A percentile compares a stretch with the other conserved stretches of the same genome.
These are phyloP conservation scores for Diabrotica undecimpunctata DNA, from an alignment of 1,140 invertebrate species.

Conservation along the genomic window DNA sequence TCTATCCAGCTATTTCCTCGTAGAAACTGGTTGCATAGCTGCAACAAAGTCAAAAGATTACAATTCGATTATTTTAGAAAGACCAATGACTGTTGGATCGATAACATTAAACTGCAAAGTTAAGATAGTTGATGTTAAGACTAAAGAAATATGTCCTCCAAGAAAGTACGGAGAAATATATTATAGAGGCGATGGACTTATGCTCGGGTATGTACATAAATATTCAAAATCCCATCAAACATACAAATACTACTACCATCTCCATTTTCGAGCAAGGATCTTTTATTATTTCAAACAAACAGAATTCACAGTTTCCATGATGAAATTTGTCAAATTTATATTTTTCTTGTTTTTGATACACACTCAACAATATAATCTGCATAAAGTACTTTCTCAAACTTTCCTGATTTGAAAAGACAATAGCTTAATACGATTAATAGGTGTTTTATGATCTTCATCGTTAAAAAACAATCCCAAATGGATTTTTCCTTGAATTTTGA, in stretches of 20 bases:
- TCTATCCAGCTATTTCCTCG: slow-evolving; percentile 27
- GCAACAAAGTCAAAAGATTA: slow-evolving; percentile 18
- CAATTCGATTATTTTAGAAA: slow-evolving; percentile 17
- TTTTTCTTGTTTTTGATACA: no score
- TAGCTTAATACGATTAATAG: no score
- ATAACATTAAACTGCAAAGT: slow-evolving; percentile 29
- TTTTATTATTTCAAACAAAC: background rate
- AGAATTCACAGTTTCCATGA: no score
- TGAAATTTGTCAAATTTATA: no score
- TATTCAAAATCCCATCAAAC: no score
- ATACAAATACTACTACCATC: no score
- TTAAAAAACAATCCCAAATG: no score
- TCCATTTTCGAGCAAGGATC: background rate
- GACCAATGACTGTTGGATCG: slow-evolving; percentile 29
- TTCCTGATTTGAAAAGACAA: no score
- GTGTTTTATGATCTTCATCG: no score
- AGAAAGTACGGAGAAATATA: slow-evolving; percentile 34
- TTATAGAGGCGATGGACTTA: slow-evolving; percentile 31
- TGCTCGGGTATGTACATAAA: slow-evolving; percentile 31
- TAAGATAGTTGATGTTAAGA: slow-evolving; percentile 30
- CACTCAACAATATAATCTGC: no score
- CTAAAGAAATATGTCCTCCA: slow-evolving; percentile 19
- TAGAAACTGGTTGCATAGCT: slow-evolving; percentile 29
- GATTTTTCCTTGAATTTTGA: no score
- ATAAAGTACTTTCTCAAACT: no score